phyloP scores from a whole-genome alignment of 1,140 invertebrate species.

The Diorhabda carinulata region DNA sequence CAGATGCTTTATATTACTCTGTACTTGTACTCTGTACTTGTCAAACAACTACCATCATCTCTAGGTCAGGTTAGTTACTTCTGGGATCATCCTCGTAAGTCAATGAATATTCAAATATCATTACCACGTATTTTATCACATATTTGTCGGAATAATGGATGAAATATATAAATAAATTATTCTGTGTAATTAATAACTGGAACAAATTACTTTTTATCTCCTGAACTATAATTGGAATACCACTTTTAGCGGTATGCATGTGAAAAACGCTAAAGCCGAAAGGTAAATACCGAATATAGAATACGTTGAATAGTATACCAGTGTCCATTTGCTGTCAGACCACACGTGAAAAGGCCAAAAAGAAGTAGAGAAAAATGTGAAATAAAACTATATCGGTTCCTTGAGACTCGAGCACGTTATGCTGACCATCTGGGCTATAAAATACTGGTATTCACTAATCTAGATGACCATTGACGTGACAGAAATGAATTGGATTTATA shows the following conservation, averaged over 20 bases:
- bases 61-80: too few relatives aligned
- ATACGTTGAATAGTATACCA: slow-evolving; percentile 5
- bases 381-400: slow-evolving; percentile 10
- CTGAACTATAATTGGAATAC: background rate
- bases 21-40: too few relatives aligned
- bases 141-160: too few relatives aligned
- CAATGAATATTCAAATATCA: too few relatives aligned
- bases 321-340: slow-evolving; percentile 6
- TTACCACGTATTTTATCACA: too few relatives aligned
- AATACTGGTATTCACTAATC: slow-evolving; percentile 10
- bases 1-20: too few relatives aligned
- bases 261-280: background rate
- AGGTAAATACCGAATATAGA: slow-evolving; percentile 11
- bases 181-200: too few relatives aligned
- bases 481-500: too few relatives aligned
- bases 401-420: slow-evolving; percentile 5
- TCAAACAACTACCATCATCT: too few relatives aligned
- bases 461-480: background rate
- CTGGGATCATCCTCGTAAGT: too few relatives aligned
- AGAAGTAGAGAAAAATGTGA: background rate
- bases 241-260: background rate
- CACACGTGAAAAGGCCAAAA: slow-evolving; percentile 16
- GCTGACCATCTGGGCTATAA: slow-evolving; percentile 15
- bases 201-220: background rate
- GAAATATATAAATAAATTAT: too few relatives aligned